Base-by-base conservation (phyloP, 2,113 vertebrate species). In the Scytalopus superciliaris region DNA sequence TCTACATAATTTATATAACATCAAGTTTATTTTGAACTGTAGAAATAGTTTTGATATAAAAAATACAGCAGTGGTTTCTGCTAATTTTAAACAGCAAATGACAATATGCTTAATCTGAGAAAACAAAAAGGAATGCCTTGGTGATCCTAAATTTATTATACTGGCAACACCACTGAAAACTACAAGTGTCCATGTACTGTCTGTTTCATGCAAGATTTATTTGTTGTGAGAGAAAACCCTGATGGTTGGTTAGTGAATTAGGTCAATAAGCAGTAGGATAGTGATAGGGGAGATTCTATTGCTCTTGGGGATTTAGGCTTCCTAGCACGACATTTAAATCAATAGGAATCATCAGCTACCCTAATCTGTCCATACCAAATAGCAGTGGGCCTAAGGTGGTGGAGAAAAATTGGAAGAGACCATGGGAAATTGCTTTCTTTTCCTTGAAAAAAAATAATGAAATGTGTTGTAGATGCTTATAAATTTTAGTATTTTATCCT, bases 201-300 rank as follows among this genome's bases (percentile, higher is more conserved):
- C 84, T 95, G 93, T 95, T 96, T 97, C 96, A 96, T 96, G 94
- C 94, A 97, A 96, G 94, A 94, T 96, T 97, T 97, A 97, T 96
- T 95, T 93, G 94, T 94, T 96, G 93, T 93, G 94, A 95, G 93
- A 92, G 94, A 90, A 97, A 96, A 90, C 92, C 96, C 92, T 75
- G 96, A 96, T 97, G 96, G 90, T 96, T 97, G 94, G 96, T 95
- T 97, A 92, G 93, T 96, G 96, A 97, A 97, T 96, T 97, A 97
- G 96, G 96, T 96, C 94, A 96, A 95, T 95, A 97, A 97, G 96
- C 93, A 96, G 88, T 92, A 93, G 93, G 93, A 96, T 96, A 97
- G 92, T 95, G 96, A 96, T 96, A 96, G 92, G 96, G 94, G 95
- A 92, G 90, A 94, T 96, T 97, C 96, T 93, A 93, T 96, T 94